phyloP scores from a whole-genome alignment of 2,888 invertebrate genomes.

The Aspidiotus rigidus region DNA sequence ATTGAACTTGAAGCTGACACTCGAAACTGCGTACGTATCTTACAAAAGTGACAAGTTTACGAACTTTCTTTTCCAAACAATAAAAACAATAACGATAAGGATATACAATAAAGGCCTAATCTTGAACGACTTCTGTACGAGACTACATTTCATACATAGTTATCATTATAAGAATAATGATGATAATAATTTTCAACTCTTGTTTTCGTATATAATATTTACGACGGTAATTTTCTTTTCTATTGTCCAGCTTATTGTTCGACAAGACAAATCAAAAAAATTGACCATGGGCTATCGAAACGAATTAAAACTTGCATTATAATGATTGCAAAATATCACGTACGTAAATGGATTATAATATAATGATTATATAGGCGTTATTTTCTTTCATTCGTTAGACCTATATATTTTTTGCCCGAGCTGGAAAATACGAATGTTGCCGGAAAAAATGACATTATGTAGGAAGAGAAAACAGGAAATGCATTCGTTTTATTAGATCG shows the following conservation, averaged over 20 bases:
- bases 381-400: too few species aligned
- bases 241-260: constrained; percentile 29
- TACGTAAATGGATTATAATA: constrained; percentile 17
- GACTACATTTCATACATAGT: neutral
- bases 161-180: neutral
- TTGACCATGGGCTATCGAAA: too few species aligned
- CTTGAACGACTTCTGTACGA: neutral
- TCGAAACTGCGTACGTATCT: too few species aligned
- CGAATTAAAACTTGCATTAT: neutral
- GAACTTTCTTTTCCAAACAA: constrained; percentile 1
- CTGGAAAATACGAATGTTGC: neutral
- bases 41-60: neutral
- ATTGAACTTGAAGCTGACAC: too few species aligned
- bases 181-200: neutral
- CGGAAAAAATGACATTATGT: constrained; percentile 2
- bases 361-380: constrained; percentile 9
- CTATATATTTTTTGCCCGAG: too few species aligned
- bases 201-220: constrained; percentile 6
- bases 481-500: too few species aligned
- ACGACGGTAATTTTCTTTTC: constrained; percentile 27
- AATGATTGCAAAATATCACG: constrained; percentile 18
- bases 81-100: neutral
- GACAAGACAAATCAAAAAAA: constrained; percentile 5
- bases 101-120: too few species aligned
- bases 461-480: constrained; percentile 1